Percentiles rank a stretch among this genome's conserved stretches.
Evolutionary conservation across 2,113 vertebrate species (phyloP).

Genomic region (Rhipidura dahli): DNA sequence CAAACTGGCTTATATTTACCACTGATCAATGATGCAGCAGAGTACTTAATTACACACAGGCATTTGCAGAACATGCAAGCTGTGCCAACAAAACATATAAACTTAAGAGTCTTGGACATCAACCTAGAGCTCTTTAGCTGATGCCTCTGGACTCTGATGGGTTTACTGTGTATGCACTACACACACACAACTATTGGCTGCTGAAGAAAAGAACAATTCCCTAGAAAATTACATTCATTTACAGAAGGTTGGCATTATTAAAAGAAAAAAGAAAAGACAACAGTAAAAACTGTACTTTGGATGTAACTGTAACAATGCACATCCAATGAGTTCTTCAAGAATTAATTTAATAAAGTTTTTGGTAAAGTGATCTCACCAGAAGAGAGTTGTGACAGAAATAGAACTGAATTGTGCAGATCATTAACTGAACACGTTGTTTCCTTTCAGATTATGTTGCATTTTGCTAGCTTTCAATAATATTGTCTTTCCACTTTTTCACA

Average conservation of each 20-base stretch:
- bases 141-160: neutral
- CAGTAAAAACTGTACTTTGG: neutral
- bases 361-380: neutral
- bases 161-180: neutral
- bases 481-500: neutral
- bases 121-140: neutral
- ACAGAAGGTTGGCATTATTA: neutral
- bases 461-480: neutral
- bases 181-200: neutral
- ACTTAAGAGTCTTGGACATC: neutral
- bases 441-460: neutral
- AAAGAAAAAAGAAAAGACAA: neutral
- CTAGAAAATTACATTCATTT: neutral
- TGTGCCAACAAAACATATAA: neutral
- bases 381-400: neutral
- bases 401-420: neutral
- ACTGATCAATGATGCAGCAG: neutral
- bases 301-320: neutral
- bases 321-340: neutral
- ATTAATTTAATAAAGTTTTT: neutral
- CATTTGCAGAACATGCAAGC: neutral
- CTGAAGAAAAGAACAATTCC: neutral
- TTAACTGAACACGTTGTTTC: neutral
- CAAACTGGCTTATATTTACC: constrained; percentile 22
- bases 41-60: neutral